Conservation (phyloP, 2,888 invertebrate genomes). For the Oligia latruncula region DNA sequence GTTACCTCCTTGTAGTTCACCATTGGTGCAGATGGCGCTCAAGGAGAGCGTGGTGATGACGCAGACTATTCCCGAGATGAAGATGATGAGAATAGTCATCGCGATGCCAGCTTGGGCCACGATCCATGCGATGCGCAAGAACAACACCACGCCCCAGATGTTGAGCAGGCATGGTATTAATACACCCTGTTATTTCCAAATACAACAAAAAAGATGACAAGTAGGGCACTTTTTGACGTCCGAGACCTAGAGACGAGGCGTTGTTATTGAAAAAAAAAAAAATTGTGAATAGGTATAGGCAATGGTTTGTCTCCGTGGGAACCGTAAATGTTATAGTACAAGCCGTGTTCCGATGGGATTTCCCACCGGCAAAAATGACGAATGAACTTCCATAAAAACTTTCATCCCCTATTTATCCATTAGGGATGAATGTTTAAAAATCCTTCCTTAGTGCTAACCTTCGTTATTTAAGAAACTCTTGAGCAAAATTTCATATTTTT, state of each 20-base stretch:
- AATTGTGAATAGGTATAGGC: neutral
- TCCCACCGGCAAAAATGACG: neutral
- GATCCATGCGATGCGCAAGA: conserved; percentile 98
- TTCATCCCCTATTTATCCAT: neutral
- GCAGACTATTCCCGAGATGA: conserved; percentile 89
- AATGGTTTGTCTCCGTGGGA: neutral
- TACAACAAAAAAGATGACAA: neutral
- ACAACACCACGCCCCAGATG: conserved; percentile 99
- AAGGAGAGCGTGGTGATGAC: conserved; percentile 96
- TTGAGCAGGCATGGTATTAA: conserved; percentile 98
- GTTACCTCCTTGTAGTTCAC: conserved; percentile 98
- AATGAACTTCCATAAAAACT: neutral
- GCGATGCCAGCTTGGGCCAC: conserved; percentile 97
- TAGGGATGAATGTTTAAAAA: neutral
- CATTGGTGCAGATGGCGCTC: conserved; percentile 97
- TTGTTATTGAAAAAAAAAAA: neutral
- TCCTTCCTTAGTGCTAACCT: neutral
- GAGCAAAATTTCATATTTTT: neutral
- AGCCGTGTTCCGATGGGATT: neutral
- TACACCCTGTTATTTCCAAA: conserved; percentile 91
- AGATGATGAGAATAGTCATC: conserved; percentile 91
- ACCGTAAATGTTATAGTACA: neutral
- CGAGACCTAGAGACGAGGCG: neutral
- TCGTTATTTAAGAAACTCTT: too few relatives aligned
- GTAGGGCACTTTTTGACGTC: neutral